Evolutionary conservation across 2,113 vertebrate genomes (phyloP).

Genomic region (Halcyon malimbica): DNA sequence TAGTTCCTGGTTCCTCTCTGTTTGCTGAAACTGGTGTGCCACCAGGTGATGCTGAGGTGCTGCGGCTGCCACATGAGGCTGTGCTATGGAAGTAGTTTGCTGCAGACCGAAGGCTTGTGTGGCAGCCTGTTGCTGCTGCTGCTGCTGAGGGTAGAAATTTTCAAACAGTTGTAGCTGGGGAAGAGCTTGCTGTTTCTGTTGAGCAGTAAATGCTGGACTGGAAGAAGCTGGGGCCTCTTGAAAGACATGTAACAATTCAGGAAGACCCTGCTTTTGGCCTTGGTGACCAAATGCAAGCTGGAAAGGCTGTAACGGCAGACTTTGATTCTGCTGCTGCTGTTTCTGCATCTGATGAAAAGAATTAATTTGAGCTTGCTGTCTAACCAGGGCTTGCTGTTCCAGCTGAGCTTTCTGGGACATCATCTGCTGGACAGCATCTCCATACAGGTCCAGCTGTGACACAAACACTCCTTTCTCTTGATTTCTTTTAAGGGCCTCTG

Average conservation of each 20-base stretch:
- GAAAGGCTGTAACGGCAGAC: slow-evolving; percentile 91
- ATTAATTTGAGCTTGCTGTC: slow-evolving; percentile 77
- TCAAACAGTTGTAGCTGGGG: slow-evolving; percentile 83
- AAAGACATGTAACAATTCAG: slow-evolving; percentile 86
- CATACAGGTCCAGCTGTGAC: slow-evolving; percentile 79
- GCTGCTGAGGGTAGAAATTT: slow-evolving; percentile 83
- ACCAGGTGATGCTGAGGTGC: slow-evolving; percentile 82
- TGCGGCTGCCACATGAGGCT: slow-evolving; percentile 75
- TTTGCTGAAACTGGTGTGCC: slow-evolving; percentile 76
- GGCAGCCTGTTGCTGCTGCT: slow-evolving; percentile 72
- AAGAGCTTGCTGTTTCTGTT: slow-evolving; percentile 77
- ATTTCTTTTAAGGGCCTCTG: slow-evolving; percentile 78
- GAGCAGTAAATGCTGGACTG: slow-evolving; percentile 64
- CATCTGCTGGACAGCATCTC: slow-evolving; percentile 81
- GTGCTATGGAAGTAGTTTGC: slow-evolving; percentile 65
- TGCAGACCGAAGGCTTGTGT: slow-evolving; percentile 73
- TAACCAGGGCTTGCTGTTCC: slow-evolving; percentile 79
- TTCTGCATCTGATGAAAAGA: slow-evolving; percentile 83
- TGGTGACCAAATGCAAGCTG: slow-evolving; percentile 95
- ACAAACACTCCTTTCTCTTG: slow-evolving; percentile 82
- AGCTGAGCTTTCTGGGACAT: slow-evolving; percentile 78
- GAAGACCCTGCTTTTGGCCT: slow-evolving; percentile 86
- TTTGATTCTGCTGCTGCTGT: slow-evolving; percentile 80
- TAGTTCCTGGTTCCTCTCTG: slow-evolving; percentile 78
- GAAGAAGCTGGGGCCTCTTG: slow-evolving; percentile 79